Evolutionary conservation across 2,113 vertebrate genomes (phyloP), one percentile per base, ranked within the genome.

Genomic region (Picathartes gymnocephalus): DNA sequence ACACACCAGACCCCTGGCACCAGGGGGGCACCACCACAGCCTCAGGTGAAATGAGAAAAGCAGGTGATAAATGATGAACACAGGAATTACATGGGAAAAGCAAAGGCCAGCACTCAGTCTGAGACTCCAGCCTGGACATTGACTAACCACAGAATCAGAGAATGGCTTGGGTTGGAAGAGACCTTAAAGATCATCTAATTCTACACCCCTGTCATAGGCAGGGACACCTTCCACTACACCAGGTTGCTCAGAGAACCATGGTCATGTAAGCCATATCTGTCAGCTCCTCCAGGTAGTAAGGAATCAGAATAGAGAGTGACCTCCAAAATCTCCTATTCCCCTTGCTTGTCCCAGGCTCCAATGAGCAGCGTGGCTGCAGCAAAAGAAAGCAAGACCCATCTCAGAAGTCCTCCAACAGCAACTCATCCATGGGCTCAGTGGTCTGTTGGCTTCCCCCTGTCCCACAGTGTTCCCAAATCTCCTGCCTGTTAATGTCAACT

Each of bases 391-490:
- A 61, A 70, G 37, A 27, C 19, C 19, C 20, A 24, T 11, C 18
- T 77, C 53, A 58, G 61, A 57, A 74, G 39, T 28, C 42, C 20
- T 48, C 15, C 37, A 47, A 23, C 47, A 81, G n/a, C 64, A 72
- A 7, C 10, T 19, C 47, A 37, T 28, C 33, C 78, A 16, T 2
- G 7, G 11, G 44, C 74, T 61, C 39, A 19, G 70, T 1, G 1
- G 5, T 28, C 31, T 68, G 53, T 24, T 0, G 1, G 33, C 31
- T n/a, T 23, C n/a, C 25, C 31, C 42, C 21, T 39, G 44, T 27
- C 47, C 31, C 2, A 0, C 53, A 47, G 20, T 20, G n/a, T n/a
- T 65, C 50, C 50, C 13, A 1, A 4, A 21, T 68, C 53, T 68
- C 47, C 82, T 68, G 48, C 24, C 70, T 51, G 9, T 57, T 25